Base-by-base conservation (phyloP, 2,113 vertebrate genomes). In the Pachyramphus minor region DNA sequence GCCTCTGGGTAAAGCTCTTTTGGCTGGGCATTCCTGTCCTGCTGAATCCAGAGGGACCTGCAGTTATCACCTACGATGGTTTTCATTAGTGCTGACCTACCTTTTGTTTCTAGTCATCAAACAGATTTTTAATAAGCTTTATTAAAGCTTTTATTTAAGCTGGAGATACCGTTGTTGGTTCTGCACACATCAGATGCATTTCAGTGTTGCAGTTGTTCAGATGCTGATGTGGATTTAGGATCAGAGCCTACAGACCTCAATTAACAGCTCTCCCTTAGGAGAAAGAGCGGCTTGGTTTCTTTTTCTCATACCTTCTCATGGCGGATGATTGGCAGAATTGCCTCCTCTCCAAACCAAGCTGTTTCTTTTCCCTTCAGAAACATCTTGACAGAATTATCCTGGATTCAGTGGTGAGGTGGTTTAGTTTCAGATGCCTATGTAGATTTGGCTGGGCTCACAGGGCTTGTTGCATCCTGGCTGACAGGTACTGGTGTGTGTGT, bases 201-300 rank as follows among this genome's bases (percentile, higher is more conserved):
- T 44, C 7, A 13, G 37, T 21, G 4, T 16, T 55, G 50, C 60
- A 52, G 52, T 53, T 92, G 41, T 45, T 91, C 78, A 37, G 72
- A 41, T 64, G 39, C 16, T 4, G 44, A 22, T 20, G 11, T 85
- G 64, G 52, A 89, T 95, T 89, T 92, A 86, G 80, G 56, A 94
- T 72, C 2, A 4, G 68, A 84, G 55, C 76, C 25, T 74, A 84
- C 24, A 64, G 72, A 86, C 67, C 83, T 96, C 93, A 92, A 84
- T 97, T 97, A 95, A 55, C 73, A 95, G 27, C 22, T 87, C 76
- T 89, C 86, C 90, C 90, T 84, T 49, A 92, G 83, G 85, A 94
- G 58, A 68, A 30, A 86, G 18, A 22, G 45, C 85, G 90, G 64
- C 83, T 83, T 93, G 88, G 69, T 96, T 97, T 96, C 71, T 83